Evolutionary conservation across 2,888 invertebrate species (phyloP), one percentile per base, ranked within the genome.

Genomic region (Luperina testacea): DNA sequence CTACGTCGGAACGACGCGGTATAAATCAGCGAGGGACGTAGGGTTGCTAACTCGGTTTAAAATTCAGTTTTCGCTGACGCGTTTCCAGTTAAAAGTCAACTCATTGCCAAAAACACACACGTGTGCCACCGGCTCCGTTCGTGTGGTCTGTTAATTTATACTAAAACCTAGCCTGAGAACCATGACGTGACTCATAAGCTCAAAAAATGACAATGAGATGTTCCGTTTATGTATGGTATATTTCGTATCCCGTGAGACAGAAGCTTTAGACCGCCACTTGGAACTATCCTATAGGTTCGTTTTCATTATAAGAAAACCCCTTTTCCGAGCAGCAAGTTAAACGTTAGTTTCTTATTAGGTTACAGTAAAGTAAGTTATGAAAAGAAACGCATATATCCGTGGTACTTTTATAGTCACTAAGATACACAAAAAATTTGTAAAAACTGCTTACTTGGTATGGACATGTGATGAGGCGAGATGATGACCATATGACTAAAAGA

Each of bases 11-110:
- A 51, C 67, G 70, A 71, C 63, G 82, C 51, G 77, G 83, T 69
- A 88, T 90, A 89, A 93, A 92, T 92, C 90, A 92, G 89, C 70
- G 80, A 72, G 86, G 81, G 83, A 85, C 80, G 89, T 88, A 81
- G 87, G 88, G 83, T 81, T 79, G 80, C 78, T 90, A 92, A 92
- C 84, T 92, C 75, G 72, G 88, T 91, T 91, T 85, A 85, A 90
- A 90, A 80, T 88, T 88, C 82, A 84, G 78, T 86, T 82, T 71
- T 69, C 65, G 13, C 64, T 64, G 72, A 76, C 38, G 70, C 48
- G 61, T 75, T 74, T 42, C 45, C 32, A 48, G 64, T 75, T 78
- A 72, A 82, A 81, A 77, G 72, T 42, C 68, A 67, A 68, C 48
- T 69, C 70, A 57, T 70, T 69, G n/a, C 68, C 42, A 68, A 15